These are phyloP conservation scores for Cotesia congregata DNA, from an alignment of 2,888 invertebrate genomes.

Conservation along the genomic window DNA sequence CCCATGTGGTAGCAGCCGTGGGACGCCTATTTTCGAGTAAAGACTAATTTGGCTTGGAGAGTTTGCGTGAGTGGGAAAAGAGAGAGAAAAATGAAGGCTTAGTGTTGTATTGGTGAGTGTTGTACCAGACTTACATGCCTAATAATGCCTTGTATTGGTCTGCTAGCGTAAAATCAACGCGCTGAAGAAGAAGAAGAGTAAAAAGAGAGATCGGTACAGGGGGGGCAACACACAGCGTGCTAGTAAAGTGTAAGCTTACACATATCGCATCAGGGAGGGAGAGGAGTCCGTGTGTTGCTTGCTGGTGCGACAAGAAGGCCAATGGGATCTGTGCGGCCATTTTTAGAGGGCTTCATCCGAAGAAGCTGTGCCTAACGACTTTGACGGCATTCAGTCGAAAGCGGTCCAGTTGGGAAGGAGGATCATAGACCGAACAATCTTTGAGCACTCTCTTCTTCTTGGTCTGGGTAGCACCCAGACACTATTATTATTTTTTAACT, in stretches of 20 bases:
- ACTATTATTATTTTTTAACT: no score
- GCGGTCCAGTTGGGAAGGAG: slow-evolving; percentile 38
- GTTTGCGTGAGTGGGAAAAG: slow-evolving; percentile 52
- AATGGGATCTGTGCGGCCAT: slow-evolving; percentile 69
- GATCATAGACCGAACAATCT: slow-evolving; percentile 44
- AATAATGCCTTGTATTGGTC: no score
- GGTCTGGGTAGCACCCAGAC: background rate
- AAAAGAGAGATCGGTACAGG: slow-evolving; percentile 37
- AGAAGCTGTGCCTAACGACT: slow-evolving; percentile 54
- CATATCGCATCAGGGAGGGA: slow-evolving; percentile 40
- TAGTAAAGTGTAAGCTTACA: slow-evolving; percentile 70
- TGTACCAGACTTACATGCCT: background rate
- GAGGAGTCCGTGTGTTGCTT: slow-evolving; percentile 50
- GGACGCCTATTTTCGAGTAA: slow-evolving; percentile 78
- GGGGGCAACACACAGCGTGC: slow-evolving; percentile 31
- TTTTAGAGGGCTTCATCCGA: slow-evolving; percentile 68
- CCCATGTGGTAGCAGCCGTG: slow-evolving; percentile 67
- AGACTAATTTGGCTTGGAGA: slow-evolving; percentile 84
- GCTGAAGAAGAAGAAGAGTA: slow-evolving; percentile 25
- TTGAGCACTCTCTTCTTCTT: slow-evolving; percentile 1
- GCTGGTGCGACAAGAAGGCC: slow-evolving; percentile 63
- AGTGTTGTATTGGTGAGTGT: background rate
- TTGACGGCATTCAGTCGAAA: slow-evolving; percentile 63
- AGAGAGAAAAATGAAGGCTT: slow-evolving; percentile 7
- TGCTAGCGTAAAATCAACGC: background rate